These are phyloP conservation scores for Oikopleura dioica DNA, from an alignment of 23 tunicate species.

Conservation along the genomic window DNA sequence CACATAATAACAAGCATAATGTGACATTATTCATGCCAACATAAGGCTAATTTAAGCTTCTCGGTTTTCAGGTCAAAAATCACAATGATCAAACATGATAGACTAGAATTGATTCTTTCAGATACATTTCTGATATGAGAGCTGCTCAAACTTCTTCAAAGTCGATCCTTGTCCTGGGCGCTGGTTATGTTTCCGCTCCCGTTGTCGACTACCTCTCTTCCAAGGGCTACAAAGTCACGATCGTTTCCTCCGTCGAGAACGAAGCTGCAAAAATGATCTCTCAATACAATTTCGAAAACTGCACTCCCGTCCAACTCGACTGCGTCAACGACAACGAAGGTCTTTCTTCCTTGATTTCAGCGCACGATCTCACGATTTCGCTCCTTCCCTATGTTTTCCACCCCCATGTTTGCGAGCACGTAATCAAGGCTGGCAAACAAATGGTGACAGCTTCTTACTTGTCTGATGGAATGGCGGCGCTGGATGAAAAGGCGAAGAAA, in stretches of 20 bases:
- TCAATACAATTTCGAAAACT: conserved; percentile 19
- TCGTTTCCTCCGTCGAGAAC: conserved; percentile 1
- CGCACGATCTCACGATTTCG: conserved; percentile 80
- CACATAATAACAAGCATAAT: too few species aligned
- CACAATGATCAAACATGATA: too few species aligned
- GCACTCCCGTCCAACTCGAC: conserved; percentile 37
- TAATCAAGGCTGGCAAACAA: conserved; percentile 36
- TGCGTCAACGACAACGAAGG: conserved; percentile 28
- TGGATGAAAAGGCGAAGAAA: conserved; percentile 37
- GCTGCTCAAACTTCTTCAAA: conserved; percentile 25
- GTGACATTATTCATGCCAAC: too few species aligned
- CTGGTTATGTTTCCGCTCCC: conserved; percentile 72
- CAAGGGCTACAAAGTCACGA: neutral
- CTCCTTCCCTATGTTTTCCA: conserved; percentile 61
- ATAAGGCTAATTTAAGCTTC: too few species aligned
- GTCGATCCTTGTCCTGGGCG: conserved; percentile 63
- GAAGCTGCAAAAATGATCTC: conserved; percentile 23
- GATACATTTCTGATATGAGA: neutral
- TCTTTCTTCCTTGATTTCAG: conserved; percentile 31
- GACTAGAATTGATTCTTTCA: too few species aligned
- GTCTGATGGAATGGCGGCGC: conserved; percentile 20
- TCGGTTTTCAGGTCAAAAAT: too few species aligned
- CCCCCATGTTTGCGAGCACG: conserved; percentile 25
- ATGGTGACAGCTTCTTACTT: conserved; percentile 75
- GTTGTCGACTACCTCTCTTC: conserved; percentile 55